These are phyloP conservation scores for Euzophera pinguis DNA, from an alignment of 2,888 invertebrate species.

Conservation along the genomic window DNA sequence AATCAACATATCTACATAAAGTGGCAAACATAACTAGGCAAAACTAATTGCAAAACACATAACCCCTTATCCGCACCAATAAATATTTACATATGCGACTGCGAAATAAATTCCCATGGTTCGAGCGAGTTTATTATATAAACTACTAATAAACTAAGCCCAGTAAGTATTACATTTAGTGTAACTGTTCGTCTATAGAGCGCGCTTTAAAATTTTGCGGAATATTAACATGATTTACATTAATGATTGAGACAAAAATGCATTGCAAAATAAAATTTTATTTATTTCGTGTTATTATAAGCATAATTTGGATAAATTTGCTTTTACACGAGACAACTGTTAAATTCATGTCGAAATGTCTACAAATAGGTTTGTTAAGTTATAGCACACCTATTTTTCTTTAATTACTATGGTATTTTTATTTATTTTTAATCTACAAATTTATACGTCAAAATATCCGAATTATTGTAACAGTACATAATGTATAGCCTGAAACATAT, in stretches of 20 bases:
- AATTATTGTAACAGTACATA: too few species aligned
- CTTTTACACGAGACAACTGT: too few species aligned
- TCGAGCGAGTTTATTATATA: slow-evolving; percentile 58
- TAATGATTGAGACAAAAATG: too few species aligned
- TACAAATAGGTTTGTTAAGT: not conserved
- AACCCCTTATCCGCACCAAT: slow-evolving; percentile 7
- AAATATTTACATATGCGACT: slow-evolving; percentile 29
- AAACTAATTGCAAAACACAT: slow-evolving; percentile 15
- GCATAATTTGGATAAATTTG: too few species aligned
- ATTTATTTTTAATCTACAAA: too few species aligned
- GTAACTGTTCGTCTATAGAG: not conserved
- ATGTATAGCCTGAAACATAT: too few species aligned
- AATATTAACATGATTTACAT: too few species aligned
- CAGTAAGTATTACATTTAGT: slow-evolving; percentile 30
- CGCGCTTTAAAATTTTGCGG: not conserved
- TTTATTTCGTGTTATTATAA: too few species aligned
- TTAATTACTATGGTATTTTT: not conserved
- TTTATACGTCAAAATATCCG: too few species aligned
- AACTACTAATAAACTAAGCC: slow-evolving; percentile 56
- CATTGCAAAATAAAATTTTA: too few species aligned
- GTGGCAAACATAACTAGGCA: not conserved
- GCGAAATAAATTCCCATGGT: slow-evolving; percentile 55
- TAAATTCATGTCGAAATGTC: not conserved
- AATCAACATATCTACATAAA: too few species aligned
- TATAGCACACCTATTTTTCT: not conserved